These are phyloP conservation scores for Heteronetta atricapilla DNA, from an alignment of 2,113 vertebrate genomes.

Conservation along the genomic window DNA sequence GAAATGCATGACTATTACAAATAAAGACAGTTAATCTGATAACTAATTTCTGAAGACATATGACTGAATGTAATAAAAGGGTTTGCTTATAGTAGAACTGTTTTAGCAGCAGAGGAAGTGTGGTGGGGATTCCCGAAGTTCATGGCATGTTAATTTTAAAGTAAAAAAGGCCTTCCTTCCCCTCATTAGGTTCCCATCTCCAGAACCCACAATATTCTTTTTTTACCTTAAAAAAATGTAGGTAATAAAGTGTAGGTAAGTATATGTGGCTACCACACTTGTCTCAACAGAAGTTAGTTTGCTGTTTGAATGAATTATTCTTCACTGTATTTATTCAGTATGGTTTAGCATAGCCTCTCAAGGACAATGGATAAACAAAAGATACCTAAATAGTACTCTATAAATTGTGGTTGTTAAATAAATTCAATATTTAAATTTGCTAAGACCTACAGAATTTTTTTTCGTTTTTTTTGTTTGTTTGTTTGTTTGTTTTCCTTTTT, in stretches of 20 bases:
- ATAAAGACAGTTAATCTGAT: conserved; percentile 54
- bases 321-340: not conserved
- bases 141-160: not conserved
- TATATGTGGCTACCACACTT: not conserved
- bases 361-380: not conserved
- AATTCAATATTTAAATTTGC: not conserved
- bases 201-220: not conserved
- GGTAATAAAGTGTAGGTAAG: not conserved
- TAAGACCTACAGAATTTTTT: not conserved
- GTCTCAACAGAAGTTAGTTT: not conserved
- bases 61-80: conserved; percentile 61
- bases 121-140: not conserved
- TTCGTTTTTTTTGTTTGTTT: too few relatives aligned
- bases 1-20: conserved; percentile 61
- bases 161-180: not conserved
- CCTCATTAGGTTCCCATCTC: not conserved
- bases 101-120: conserved; percentile 55
- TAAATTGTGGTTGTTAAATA: not conserved
- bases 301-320: not conserved
- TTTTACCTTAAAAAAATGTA: not conserved
- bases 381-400: not conserved
- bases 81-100: conserved; percentile 49
- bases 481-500: not conserved
- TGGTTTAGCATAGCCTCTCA: not conserved
- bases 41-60: conserved; percentile 72